These are phyloP conservation scores for Cotesia glomerata DNA, from an alignment of 1,140 invertebrate species.

Conservation along the genomic window DNA sequence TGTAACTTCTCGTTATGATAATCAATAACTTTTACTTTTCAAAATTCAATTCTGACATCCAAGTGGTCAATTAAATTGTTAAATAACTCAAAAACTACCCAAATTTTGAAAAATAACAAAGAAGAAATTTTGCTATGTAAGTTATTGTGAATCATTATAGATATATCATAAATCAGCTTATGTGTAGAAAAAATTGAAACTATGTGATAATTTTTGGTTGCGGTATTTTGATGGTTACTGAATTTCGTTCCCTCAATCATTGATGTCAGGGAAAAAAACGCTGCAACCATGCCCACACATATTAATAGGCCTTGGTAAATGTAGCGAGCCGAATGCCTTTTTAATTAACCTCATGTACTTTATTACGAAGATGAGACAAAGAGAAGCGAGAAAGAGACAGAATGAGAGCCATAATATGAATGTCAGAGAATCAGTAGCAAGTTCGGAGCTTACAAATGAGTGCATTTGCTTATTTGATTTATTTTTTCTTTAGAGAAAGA, in stretches of 20 bases:
- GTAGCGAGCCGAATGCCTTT: constrained; percentile 44
- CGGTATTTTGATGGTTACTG: constrained; percentile 7
- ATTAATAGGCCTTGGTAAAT: constrained; percentile 37
- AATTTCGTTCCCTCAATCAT: constrained; percentile 5
- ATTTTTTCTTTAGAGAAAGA: not conserved
- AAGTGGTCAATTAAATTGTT: no score
- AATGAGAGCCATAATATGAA: not conserved
- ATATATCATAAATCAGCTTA: not conserved
- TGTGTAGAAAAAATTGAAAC: constrained; percentile 11
- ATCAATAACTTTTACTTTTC: no score
- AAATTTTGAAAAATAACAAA: no score
- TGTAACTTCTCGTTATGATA: no score
- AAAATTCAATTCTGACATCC: no score
- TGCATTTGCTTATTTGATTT: not conserved
- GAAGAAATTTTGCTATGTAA: no score
- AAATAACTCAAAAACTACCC: no score
- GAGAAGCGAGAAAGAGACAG: constrained; percentile 1
- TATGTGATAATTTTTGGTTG: not conserved
- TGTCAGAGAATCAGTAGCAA: constrained; percentile 10
- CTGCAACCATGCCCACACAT: constrained; percentile 35
- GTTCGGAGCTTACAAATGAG: not conserved
- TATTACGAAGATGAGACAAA: constrained; percentile 3
- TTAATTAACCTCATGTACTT: constrained; percentile 55
- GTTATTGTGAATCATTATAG: no score
- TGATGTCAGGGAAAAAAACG: constrained; percentile 11